Evolutionary conservation across 2,113 vertebrate species (phyloP), one percentile per base, ranked within the genome.

Genomic region (Entelurus aequoreus): DNA sequence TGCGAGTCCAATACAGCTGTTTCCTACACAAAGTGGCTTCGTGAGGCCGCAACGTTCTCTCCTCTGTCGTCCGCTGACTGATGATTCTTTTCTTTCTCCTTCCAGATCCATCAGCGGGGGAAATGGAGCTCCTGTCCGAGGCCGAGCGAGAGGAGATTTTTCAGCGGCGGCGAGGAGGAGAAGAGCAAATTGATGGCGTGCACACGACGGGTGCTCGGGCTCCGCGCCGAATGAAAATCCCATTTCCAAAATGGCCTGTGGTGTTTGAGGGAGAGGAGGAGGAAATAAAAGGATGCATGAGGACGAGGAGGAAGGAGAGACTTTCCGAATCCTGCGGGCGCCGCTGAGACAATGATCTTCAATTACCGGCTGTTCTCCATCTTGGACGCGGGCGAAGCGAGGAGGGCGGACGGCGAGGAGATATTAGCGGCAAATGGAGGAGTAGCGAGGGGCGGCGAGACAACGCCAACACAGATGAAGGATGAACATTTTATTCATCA

Each of bases 271-370:
- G 54, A 50, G 42, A 69, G 54, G 61, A 65, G 4, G 28, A 65
- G 35, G 40, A 58, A 48, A 28, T 9, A 7, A 6, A 61, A 15
- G 47, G 6, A 10, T 16, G n/a, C 48, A 61, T 49, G 46, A 68
- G 82, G 84, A 86, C 68, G 86, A 87, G 86, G 79, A 70, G 63
- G 15, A 68, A 76, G 76, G 73, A 21, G 66, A 73, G 77, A 62
- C 71, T 62, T 75, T 76, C 82, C 74, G 78, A 87, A 87, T 89
- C 88, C 86, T 80, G 73, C 79, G 84, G 86, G 87, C 75, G 84
- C 48, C 76, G 77, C 74, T 81, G 78, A 90, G 89, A 91, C 88
- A 90, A 88, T 87, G 88, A 91, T 91, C 90, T 91, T 88, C 89
- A 90, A 90, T 91, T 91, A 91, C 87, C 85, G 87, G 77, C 86